Conservation (phyloP, 2,888 invertebrate species). For the Sussaba pulchella region DNA sequence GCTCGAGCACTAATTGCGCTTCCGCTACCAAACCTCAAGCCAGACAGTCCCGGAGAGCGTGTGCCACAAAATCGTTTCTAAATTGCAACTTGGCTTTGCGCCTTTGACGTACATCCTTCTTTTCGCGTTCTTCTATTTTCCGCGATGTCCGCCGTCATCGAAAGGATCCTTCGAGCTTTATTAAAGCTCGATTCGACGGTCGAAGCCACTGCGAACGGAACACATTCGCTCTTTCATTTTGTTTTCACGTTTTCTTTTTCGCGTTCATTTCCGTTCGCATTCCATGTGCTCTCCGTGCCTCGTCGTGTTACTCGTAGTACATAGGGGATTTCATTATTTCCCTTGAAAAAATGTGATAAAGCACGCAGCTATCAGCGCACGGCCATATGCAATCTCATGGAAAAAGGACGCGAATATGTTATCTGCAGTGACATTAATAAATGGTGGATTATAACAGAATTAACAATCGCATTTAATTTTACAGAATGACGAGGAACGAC, state of each 20-base stretch:
- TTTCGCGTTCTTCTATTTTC: constrained; percentile 28
- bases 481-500: too few species aligned
- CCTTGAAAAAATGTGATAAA: background rate
- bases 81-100: constrained; percentile 34
- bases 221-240: constrained; percentile 31
- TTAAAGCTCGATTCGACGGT: constrained; percentile 21
- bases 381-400: background rate
- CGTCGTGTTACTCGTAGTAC: background rate
- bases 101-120: constrained; percentile 26
- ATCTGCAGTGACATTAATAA: background rate
- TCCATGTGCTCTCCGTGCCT: background rate
- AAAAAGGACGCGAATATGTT: background rate
- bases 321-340: constrained; percentile 4
- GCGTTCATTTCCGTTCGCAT: background rate
- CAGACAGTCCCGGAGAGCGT: constrained; percentile 4
- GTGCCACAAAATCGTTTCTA: constrained; percentile 25
- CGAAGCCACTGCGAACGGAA: background rate
- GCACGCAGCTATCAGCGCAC: background rate
- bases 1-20: constrained; percentile 26
- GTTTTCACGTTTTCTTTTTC: constrained; percentile 27
- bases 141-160: constrained; percentile 31
- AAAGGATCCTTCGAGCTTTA: constrained; percentile 29
- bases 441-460: too few species aligned
- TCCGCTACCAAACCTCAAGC: background rate
- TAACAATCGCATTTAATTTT: too few species aligned